A percentile compares a stretch with the other conserved stretches of the same genome.
These are phyloP conservation scores for Calypte anna DNA, from an alignment of 2,113 vertebrate genomes.

Conservation along the genomic window DNA sequence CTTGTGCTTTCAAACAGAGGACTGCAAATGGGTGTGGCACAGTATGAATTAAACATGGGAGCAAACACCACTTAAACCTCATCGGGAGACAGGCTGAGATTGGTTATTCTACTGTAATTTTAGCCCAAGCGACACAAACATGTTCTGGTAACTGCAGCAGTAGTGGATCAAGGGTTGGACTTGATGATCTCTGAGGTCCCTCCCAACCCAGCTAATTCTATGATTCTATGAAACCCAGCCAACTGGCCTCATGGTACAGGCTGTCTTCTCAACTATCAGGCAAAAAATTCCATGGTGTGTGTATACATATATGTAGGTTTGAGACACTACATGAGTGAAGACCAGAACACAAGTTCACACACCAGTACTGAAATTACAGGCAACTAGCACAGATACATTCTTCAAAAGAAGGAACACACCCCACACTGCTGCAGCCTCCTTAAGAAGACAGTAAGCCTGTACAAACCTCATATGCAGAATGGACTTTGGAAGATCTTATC, in stretches of 20 bases:
- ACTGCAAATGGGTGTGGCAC: neutral
- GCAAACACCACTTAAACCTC: neutral
- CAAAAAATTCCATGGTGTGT: rapidly evolving
- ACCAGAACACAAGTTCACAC: neutral
- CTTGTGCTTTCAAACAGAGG: neutral
- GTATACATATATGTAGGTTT: rapidly evolving
- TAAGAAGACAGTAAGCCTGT: neutral
- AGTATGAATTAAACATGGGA: neutral
- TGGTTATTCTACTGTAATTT: neutral
- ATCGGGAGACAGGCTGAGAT: neutral
- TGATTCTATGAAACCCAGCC: neutral
- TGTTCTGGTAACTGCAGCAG: too few species aligned
- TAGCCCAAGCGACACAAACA: neutral
- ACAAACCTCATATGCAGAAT: neutral
- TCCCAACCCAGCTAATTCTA: too few species aligned
- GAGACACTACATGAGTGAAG: neutral
- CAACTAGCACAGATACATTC: neutral
- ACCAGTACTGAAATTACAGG: neutral
- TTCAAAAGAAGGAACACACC: neutral
- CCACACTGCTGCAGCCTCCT: neutral
- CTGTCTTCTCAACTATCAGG: neutral
- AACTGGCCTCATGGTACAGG: neutral
- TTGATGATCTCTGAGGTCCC: too few species aligned
- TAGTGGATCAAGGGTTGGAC: too few species aligned
- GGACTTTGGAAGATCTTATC: neutral